phyloP scores from a whole-genome alignment of 2,888 invertebrate species.

The Micoletzkya japonica region DNA sequence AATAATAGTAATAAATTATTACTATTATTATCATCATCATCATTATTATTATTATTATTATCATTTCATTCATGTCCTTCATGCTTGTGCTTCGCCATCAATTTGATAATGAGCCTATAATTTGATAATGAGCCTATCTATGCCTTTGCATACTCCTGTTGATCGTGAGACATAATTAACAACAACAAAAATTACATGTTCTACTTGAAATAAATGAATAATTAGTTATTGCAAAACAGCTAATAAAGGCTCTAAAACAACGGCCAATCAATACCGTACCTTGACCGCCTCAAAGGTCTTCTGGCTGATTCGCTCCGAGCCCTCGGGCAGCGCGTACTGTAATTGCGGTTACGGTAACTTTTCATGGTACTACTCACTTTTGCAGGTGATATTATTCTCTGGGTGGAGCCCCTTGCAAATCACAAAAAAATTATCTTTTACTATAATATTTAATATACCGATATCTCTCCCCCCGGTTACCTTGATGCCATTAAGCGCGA shows the following conservation, averaged over 20 bases:
- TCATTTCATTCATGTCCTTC: too few species aligned
- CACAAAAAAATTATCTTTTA: neutral
- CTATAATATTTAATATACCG: neutral
- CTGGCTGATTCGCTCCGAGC: slow-evolving; percentile 75
- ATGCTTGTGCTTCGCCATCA: too few species aligned
- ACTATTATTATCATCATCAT: too few species aligned
- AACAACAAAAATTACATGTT: too few species aligned
- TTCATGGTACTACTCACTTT: neutral
- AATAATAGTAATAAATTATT: too few species aligned
- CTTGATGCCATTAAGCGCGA: slow-evolving; percentile 79
- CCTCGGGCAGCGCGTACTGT: slow-evolving; percentile 77
- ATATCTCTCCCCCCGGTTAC: slow-evolving; percentile 46
- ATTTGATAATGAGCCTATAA: too few species aligned
- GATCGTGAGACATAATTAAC: too few species aligned
- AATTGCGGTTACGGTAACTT: slow-evolving; percentile 20
- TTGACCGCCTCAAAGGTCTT: slow-evolving; percentile 83
- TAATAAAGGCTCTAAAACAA: neutral
- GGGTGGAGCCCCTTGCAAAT: neutral
- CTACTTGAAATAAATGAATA: too few species aligned
- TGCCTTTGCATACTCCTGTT: too few species aligned
- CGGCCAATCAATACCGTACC: slow-evolving; percentile 63
- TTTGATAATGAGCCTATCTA: too few species aligned
- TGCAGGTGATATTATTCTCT: neutral
- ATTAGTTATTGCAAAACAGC: too few species aligned
- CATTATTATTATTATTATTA: too few species aligned